These are phyloP conservation scores for Porites lobata DNA, from an alignment of 92 coral and sea anemone genomes.

Conservation along the genomic window DNA sequence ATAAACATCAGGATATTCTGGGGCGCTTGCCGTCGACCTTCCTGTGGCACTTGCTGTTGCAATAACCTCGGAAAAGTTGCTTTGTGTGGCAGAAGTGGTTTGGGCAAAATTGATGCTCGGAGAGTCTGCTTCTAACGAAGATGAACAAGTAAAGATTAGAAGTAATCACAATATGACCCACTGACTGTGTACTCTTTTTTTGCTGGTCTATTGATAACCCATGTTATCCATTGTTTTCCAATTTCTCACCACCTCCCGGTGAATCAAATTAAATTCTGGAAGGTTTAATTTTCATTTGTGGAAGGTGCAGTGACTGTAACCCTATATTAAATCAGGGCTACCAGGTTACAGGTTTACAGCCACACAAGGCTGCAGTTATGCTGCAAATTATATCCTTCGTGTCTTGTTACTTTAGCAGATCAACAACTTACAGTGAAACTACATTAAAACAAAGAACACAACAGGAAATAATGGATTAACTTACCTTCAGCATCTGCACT, in stretches of 20 bases:
- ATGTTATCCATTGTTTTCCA: neutral
- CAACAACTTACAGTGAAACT: neutral
- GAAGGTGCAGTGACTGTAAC: no score
- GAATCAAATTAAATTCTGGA: no score
- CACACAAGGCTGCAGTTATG: no score
- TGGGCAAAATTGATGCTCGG: neutral
- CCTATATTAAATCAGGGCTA: no score
- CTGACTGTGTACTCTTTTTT: neutral
- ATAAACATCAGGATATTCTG: conserved; percentile 3
- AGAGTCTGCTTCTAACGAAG: conserved; percentile 10
- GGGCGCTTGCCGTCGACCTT: neutral
- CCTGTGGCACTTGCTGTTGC: neutral
- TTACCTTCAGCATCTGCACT: neutral
- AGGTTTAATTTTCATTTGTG: no score
- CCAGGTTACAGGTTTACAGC: no score
- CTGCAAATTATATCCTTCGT: neutral
- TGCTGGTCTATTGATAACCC: neutral
- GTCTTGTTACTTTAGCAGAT: neutral
- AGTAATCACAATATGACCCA: neutral
- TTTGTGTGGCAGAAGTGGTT: neutral
- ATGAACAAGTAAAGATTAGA: neutral
- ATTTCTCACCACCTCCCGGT: neutral
- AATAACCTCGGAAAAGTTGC: neutral
- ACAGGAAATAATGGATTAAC: neutral
- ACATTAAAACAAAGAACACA: neutral